phyloP scores from a whole-genome alignment of 2,113 vertebrate species.

The Panthera leo region DNA sequence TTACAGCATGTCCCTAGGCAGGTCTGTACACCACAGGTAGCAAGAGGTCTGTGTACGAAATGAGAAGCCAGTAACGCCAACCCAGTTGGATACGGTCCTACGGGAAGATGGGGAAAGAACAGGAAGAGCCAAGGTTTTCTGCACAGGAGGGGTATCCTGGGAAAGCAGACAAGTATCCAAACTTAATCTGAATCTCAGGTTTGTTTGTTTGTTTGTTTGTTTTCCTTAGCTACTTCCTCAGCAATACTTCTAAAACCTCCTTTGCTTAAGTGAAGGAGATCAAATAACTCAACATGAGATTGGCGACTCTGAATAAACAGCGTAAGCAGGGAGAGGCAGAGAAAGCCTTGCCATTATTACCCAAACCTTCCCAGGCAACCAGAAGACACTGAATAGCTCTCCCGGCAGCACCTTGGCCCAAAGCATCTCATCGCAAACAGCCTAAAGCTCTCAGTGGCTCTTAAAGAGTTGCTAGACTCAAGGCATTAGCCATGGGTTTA shows the following conservation, averaged over 20 bases:
- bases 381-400: not conserved
- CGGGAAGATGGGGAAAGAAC: not conserved
- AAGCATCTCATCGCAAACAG: conserved; percentile 10
- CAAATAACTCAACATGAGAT: not conserved
- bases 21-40: conserved; percentile 52
- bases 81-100: not conserved
- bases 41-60: conserved; percentile 42
- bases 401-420: not conserved
- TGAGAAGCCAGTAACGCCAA: conserved; percentile 1
- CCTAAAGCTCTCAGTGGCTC: not conserved
- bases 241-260: conserved; percentile 15
- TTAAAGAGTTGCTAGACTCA: conserved; percentile 32
- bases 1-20: conserved; percentile 52
- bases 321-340: not conserved
- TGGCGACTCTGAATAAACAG: conserved; percentile 13
- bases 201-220: not conserved
- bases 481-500: not conserved
- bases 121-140: not conserved
- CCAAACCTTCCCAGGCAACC: conserved; percentile 35
- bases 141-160: not conserved
- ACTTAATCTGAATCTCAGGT: conserved; percentile 28
- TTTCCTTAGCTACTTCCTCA: conserved; percentile 18
- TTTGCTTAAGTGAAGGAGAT: conserved; percentile 30
- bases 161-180: not conserved
- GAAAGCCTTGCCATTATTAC: conserved; percentile 6